phyloP scores from a whole-genome alignment of 2,797 vertebrate genomes.

The Danio albolineatus region DNA sequence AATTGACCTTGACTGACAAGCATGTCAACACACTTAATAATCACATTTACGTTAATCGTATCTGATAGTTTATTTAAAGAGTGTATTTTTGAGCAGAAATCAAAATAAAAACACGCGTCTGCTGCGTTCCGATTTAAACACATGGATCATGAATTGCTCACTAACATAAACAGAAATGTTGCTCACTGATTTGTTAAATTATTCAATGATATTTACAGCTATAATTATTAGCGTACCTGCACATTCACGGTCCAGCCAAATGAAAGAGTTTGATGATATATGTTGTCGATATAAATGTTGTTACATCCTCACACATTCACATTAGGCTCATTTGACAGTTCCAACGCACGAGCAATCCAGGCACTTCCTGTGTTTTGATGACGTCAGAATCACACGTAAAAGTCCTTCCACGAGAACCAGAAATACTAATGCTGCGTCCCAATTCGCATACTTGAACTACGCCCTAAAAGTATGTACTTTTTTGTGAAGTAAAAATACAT shows the following conservation, averaged over 20 bases:
- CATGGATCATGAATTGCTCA: neutral
- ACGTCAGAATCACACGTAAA: neutral
- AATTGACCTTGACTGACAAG: conserved; percentile 52
- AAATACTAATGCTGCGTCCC: no score
- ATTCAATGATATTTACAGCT: neutral
- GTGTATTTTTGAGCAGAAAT: no score
- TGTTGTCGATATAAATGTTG: neutral
- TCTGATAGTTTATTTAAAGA: no score
- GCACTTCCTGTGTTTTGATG: conserved; percentile 17
- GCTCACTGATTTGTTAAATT: no score
- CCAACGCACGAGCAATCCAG: neutral
- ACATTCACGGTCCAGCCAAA: neutral
- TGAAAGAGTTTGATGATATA: neutral
- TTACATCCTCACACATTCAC: neutral
- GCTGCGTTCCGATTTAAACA: neutral
- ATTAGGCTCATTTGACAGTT: conserved; percentile 33
- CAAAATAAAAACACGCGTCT: neutral
- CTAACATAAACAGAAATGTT: neutral
- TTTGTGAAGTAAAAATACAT: no score
- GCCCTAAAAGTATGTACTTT: no score
- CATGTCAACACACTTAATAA: neutral
- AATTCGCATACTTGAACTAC: no score
- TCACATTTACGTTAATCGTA: neutral
- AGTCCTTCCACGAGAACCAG: neutral
- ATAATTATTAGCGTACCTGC: conserved; percentile 6